Percentiles rank a stretch among this genome's conserved stretches.
Evolutionary conservation across 2,797 vertebrate species (phyloP).

Genomic region (Odontamblyopus lacepedii): DNA sequence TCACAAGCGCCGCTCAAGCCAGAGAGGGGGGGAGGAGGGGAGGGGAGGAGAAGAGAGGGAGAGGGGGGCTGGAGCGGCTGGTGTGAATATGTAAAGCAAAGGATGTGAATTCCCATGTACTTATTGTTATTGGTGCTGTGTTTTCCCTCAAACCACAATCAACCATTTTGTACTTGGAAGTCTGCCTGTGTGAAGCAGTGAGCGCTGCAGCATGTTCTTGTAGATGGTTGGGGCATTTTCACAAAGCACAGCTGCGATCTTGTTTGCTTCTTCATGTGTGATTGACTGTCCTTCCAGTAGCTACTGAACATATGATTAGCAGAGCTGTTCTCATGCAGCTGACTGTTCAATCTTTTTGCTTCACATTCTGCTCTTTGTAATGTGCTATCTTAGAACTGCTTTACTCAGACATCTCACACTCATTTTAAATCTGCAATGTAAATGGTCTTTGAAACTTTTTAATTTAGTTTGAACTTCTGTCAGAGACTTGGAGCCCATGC

Average conservation of each 20-base stretch:
- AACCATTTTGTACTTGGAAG: conserved; percentile 74
- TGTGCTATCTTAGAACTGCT: conserved; percentile 33
- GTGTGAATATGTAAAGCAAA: conserved; percentile 79
- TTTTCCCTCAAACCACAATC: conserved; percentile 76
- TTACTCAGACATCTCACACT: conserved; percentile 22
- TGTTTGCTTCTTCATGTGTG: conserved; percentile 60
- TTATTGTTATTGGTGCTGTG: conserved; percentile 73
- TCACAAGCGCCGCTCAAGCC: conserved; percentile 67
- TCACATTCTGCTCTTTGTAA: conserved; percentile 35
- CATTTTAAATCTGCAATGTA: conserved; percentile 65
- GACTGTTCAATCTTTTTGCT: conserved; percentile 54
- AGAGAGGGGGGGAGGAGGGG: conserved; percentile 21
- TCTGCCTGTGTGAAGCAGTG: conserved; percentile 64
- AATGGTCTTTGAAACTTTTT: conserved; percentile 71
- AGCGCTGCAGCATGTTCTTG: conserved; percentile 62
- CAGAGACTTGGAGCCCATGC: conserved; percentile 59
- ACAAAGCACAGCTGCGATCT: conserved; percentile 69
- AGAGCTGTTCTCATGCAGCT: conserved; percentile 57
- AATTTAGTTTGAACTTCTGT: conserved; percentile 70
- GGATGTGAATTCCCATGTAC: conserved; percentile 78
- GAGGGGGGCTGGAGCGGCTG: conserved; percentile 29
- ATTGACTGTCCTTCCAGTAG: conserved; percentile 70
- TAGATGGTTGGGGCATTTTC: conserved; percentile 66
- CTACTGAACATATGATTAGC: conserved; percentile 69
- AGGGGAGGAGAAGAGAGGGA: conserved; percentile 4